Percentiles rank a stretch among this genome's conserved stretches.
Evolutionary conservation across 2,797 vertebrate genomes (phyloP).

Genomic region (Brachyrhaphis roseni): DNA sequence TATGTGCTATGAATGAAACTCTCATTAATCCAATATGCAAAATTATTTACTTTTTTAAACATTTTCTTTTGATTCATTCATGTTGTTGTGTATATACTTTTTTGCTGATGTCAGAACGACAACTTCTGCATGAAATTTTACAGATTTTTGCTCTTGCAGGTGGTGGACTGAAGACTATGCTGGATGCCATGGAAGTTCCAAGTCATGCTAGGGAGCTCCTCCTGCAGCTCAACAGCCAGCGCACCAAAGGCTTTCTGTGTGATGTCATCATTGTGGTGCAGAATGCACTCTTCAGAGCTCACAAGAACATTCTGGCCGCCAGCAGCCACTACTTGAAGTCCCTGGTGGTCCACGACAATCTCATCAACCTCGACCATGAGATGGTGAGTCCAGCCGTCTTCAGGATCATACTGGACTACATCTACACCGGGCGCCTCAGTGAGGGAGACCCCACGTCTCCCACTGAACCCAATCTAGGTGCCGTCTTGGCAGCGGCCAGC

Average conservation of each 20-base stretch:
- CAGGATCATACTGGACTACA: constrained; percentile 98
- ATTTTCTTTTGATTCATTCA: neutral
- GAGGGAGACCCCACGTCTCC: constrained; percentile 88
- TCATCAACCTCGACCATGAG: constrained; percentile 99
- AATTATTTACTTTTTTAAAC: neutral
- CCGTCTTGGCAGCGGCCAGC: constrained; percentile 95
- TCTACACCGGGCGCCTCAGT: constrained; percentile 94
- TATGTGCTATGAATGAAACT: neutral
- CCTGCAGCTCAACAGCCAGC: constrained; percentile 97
- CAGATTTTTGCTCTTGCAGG: constrained; percentile 83
- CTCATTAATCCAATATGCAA: neutral
- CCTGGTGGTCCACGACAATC: constrained; percentile 98
- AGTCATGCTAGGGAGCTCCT: constrained; percentile 99
- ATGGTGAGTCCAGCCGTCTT: constrained; percentile 99
- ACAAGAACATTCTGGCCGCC: constrained; percentile 99
- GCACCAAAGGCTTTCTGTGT: constrained; percentile 98
- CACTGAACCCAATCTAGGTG: constrained; percentile 90
- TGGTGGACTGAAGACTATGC: constrained; percentile 95
- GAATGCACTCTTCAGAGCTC: constrained; percentile 98
- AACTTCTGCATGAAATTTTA: constrained; percentile 61
- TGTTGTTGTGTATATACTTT: neutral
- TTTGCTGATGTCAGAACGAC: constrained; percentile 17
- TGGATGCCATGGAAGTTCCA: constrained; percentile 98
- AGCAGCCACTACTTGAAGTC: constrained; percentile 99
- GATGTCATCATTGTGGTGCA: constrained; percentile 99